Evolutionary conservation across 2,113 vertebrate genomes (phyloP).

Genomic region (Rhizomys pruinosus): DNA sequence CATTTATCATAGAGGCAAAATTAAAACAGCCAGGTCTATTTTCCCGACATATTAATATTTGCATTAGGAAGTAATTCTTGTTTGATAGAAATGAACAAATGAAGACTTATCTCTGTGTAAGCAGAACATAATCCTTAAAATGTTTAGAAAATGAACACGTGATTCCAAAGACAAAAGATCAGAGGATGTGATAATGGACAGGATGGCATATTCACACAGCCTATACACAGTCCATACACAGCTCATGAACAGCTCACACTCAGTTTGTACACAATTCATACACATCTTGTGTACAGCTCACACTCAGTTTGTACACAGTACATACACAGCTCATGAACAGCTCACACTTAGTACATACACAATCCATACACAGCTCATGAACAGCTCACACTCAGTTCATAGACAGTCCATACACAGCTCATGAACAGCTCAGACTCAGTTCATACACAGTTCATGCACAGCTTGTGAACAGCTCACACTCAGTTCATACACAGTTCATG

Average conservation of each 20-base stretch:
- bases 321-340: neutral
- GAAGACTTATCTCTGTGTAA: neutral
- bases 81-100: neutral
- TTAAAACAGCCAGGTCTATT: neutral
- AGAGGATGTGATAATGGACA: neutral
- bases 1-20: neutral
- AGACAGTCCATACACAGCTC: neutral
- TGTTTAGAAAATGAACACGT: neutral
- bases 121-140: neutral
- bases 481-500: neutral
- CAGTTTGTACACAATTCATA: neutral
- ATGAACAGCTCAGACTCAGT: neutral
- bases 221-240: neutral
- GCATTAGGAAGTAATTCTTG: neutral
- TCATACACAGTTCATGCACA: no score
- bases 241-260: no score
- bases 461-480: neutral
- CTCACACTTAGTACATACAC: no score
- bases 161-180: neutral
- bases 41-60: neutral
- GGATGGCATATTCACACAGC: rapidly evolving
- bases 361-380: no score
- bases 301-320: neutral
- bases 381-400: neutral
- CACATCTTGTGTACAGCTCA: neutral